These are phyloP conservation scores for Cydia splendana DNA, from an alignment of 1,140 invertebrate genomes.

Conservation along the genomic window DNA sequence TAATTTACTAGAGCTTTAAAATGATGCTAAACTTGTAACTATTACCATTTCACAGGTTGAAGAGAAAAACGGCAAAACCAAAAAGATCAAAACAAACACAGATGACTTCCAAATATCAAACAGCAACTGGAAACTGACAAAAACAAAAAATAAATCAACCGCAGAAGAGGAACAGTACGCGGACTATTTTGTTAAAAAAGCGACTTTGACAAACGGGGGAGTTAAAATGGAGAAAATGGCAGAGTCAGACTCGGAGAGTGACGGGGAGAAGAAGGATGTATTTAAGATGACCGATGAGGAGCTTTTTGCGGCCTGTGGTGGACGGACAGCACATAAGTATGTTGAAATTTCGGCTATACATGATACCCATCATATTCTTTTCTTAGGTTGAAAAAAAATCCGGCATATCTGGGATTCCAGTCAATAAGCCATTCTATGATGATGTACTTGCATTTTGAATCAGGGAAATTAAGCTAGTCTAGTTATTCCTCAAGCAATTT, in stretches of 20 bases:
- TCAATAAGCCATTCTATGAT: no score
- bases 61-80: conserved; percentile 68
- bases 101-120: conserved; percentile 65
- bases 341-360: conserved; percentile 35
- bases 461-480: no score
- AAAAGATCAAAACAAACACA: conserved; percentile 65
- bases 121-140: conserved; percentile 62
- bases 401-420: no score
- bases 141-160: conserved; percentile 48
- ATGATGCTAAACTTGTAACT: neutral
- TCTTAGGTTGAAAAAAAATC: no score
- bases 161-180: conserved; percentile 51
- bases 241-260: conserved; percentile 52
- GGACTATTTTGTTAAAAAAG: conserved; percentile 77
- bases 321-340: conserved; percentile 90
- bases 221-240: conserved; percentile 53
- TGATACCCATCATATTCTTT: no score
- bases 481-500: no score
- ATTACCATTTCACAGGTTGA: conserved; percentile 51
- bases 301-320: conserved; percentile 87
- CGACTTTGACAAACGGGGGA: conserved; percentile 72
- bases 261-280: conserved; percentile 50
- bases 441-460: no score
- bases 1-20: no score
- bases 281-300: conserved; percentile 86